Base-by-base conservation (phyloP, 1,140 invertebrate species). In the Listronotus oregonensis region DNA sequence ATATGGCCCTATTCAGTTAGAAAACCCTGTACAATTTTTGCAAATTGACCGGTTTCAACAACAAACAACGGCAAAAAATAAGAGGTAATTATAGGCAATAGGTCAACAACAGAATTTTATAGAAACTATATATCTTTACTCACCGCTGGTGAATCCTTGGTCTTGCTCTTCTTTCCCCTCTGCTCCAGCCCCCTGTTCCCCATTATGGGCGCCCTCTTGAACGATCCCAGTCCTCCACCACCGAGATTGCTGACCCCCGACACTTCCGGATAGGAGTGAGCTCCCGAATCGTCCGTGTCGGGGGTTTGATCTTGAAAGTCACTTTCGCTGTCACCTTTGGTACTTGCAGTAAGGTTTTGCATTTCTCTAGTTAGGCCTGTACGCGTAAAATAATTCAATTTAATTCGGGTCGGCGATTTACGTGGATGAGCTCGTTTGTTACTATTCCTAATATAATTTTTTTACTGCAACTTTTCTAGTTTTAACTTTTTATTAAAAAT, bases 241-340 rank as follows among this genome's bases (percentile, higher is more conserved):
- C 65, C 74, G 60, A 73, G 74, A 44, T 59, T 74, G 59, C 65
- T 79, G 52, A 61, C 74, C 60, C 63, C 71, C 27, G 75, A 80
- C 66, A 73, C 70, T 68, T 81, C 80, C 6, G 80, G 80, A 70
- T 82, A 81, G 3, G 82, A 82, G 70, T 83, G 82, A 14, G 80
- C 81, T n/a, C 81, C 83, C 2, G 83, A 85, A 71, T 85, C 84
- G 73, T 88, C 87, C 0, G 86, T 87, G 65, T 89, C 87, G 0
- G 86, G 86, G 58, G 86, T 87, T 66, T 83, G 80, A 66, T 86
- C 84, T 43, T 84, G 81, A 7, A 85, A 76, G 66, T 87, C 86
- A 64, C 82, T 83, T 68, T 86, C 85, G 54, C 84, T 85, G 69
- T 87, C 87, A 40, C 80, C 77, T 71, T 81, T 82, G 15, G 80